Evolutionary conservation across 2,888 invertebrate species (phyloP).

Genomic region (Laspeyria flexula): DNA sequence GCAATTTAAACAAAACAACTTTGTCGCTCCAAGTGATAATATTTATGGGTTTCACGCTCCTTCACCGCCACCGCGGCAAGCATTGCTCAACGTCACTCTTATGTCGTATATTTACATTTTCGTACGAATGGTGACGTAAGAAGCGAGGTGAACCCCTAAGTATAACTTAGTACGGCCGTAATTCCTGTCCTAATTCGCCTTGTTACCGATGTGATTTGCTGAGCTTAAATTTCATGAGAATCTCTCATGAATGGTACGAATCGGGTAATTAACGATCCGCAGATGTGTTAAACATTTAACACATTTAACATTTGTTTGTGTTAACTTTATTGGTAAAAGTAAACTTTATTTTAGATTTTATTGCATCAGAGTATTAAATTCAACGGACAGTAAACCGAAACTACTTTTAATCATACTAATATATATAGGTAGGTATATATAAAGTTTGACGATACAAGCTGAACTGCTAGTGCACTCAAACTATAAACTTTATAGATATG

Average conservation of each 20-base stretch:
- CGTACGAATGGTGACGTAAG: neutral
- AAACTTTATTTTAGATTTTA: too few species aligned
- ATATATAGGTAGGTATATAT: too few species aligned
- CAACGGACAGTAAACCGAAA: too few species aligned
- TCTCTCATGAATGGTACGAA: too few species aligned
- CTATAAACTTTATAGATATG: too few species aligned
- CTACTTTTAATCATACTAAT: too few species aligned
- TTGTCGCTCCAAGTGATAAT: neutral
- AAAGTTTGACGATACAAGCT: too few species aligned
- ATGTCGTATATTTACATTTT: neutral
- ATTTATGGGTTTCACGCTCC: neutral
- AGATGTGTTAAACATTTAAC: neutral
- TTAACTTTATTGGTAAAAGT: too few species aligned
- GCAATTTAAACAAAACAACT: neutral
- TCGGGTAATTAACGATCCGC: neutral
- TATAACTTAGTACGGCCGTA: slow-evolving; percentile 1
- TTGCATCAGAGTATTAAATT: too few species aligned
- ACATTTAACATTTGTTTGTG: too few species aligned
- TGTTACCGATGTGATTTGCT: neutral
- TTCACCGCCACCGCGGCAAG: neutral
- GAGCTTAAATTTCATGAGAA: too few species aligned
- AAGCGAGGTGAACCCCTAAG: neutral
- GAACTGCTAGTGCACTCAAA: too few species aligned
- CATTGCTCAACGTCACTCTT: neutral
- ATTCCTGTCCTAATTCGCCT: neutral